These are phyloP conservation scores for Heliocidaris erythrogramma DNA, from an alignment of 35 echinoderm and acorn worm species.

Conservation along the genomic window DNA sequence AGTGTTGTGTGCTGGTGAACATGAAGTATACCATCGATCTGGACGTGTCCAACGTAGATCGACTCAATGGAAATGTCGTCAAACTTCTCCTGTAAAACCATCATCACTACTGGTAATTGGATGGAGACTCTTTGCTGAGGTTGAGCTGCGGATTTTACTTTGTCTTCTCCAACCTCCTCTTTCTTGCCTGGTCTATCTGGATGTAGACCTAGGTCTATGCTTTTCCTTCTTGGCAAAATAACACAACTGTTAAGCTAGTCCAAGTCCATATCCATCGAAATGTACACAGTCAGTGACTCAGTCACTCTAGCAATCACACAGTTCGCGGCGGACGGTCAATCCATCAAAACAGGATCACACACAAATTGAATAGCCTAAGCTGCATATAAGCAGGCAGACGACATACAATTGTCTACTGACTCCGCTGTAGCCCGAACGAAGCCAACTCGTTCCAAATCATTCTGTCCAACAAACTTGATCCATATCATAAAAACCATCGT, in stretches of 20 bases:
- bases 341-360: no score
- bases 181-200: neutral
- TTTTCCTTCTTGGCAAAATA: neutral
- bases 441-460: no score
- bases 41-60: conserved; percentile 6
- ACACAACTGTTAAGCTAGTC: neutral
- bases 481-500: no score
- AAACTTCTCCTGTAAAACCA: neutral
- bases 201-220: no score
- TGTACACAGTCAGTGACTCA: no score
- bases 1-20: neutral
- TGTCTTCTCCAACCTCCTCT: neutral
- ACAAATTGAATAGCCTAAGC: no score
- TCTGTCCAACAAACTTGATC: no score
- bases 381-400: no score
- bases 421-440: no score
- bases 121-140: neutral
- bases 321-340: no score
- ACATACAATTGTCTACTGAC: no score
- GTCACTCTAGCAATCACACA: no score
- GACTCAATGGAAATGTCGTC: neutral
- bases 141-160: neutral
- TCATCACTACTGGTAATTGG: neutral
- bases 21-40: neutral
- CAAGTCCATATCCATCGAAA: neutral